Conservation (phyloP, 2,113 vertebrate genomes). For the Microcebus ravelobensis region DNA sequence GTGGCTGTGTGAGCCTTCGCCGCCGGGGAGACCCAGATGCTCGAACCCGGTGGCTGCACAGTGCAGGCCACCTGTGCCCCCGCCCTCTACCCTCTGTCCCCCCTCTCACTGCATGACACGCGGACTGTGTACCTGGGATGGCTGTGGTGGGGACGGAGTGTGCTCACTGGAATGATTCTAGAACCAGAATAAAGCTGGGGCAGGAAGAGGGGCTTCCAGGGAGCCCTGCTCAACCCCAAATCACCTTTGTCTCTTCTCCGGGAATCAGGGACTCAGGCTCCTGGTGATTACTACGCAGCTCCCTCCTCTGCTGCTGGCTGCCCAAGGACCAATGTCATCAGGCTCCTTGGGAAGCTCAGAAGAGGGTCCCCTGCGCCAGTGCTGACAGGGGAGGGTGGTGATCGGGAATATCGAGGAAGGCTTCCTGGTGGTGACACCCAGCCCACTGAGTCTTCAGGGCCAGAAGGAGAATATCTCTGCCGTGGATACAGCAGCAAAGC, state of each 20-base stretch:
- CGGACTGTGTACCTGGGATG: background rate
- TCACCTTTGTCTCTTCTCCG: background rate
- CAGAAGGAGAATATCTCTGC: background rate
- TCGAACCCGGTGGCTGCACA: background rate
- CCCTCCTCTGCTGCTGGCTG: background rate
- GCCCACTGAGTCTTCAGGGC: background rate
- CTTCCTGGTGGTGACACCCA: background rate
- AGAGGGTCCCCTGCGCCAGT: background rate
- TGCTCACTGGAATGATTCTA: slow-evolving; percentile 55
- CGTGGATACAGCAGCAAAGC: background rate
- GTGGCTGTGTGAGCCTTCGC: background rate
- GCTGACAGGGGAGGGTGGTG: background rate
- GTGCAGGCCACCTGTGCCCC: background rate
- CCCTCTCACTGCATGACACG: slow-evolving; percentile 68
- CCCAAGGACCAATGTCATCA: too few relatives aligned
- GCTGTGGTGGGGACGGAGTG: background rate
- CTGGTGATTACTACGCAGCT: rapidly evolving
- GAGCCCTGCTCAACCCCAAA: background rate
- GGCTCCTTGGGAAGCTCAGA: background rate
- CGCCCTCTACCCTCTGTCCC: too few relatives aligned
- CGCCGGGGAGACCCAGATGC: background rate
- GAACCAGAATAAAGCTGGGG: slow-evolving; percentile 75
- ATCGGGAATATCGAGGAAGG: background rate
- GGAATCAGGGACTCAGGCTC: background rate
- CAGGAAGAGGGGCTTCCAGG: background rate